phyloP scores from a whole-genome alignment of 2,797 vertebrate species.

The Emys orbicularis region DNA sequence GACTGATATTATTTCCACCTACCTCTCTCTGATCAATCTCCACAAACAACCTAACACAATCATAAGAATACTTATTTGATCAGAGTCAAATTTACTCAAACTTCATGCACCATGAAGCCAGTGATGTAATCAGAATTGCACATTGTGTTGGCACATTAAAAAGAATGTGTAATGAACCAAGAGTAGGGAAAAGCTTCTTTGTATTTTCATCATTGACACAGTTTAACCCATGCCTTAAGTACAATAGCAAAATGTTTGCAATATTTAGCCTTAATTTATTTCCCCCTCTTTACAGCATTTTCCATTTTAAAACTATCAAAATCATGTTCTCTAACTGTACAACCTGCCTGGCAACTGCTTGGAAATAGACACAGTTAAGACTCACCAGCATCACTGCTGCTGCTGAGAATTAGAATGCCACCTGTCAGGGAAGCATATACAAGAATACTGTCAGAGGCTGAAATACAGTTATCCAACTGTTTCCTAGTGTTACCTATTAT shows the following conservation, averaged over 20 bases:
- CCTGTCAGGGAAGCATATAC: not conserved
- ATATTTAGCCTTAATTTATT: not conserved
- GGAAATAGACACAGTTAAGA: not conserved
- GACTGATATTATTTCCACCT: not conserved
- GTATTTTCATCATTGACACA: not conserved
- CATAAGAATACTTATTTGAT: not conserved
- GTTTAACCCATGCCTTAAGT: not conserved
- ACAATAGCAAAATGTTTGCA: slow-evolving; percentile 11
- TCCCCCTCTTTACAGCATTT: not conserved
- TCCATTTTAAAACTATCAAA: not conserved
- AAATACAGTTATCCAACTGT: not conserved
- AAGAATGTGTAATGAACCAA: not conserved
- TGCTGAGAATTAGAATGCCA: not conserved
- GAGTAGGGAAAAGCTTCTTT: not conserved
- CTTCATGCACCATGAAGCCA: not conserved
- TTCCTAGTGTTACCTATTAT: slow-evolving; percentile 16
- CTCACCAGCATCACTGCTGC: not conserved
- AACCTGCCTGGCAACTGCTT: not conserved
- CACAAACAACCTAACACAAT: not conserved
- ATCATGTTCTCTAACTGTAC: not conserved
- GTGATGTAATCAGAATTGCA: not conserved
- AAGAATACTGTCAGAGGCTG: not conserved
- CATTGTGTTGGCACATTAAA: not conserved
- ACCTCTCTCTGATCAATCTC: not conserved
- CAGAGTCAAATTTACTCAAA: not conserved